Base-by-base conservation (phyloP, 2,888 invertebrate species). In the Andrena trimmerana region DNA sequence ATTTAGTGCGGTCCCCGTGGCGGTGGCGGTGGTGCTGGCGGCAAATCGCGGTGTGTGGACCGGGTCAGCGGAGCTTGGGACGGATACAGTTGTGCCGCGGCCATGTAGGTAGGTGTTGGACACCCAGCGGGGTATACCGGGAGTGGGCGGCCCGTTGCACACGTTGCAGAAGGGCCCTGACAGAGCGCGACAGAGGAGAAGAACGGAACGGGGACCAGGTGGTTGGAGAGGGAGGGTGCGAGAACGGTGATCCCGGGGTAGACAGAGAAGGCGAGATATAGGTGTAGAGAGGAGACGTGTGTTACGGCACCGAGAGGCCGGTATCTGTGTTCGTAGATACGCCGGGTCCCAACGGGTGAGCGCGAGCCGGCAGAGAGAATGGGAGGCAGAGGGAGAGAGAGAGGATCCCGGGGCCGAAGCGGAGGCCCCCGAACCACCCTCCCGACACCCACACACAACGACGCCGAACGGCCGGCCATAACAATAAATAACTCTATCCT, bases 401-500 rank as follows among this genome's bases (percentile, higher is more conserved):
- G 81, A 84, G 85, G 83, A 82, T 83, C 78, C 82, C 54, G 54
- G 54, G 85, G 81, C 85, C 86, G 83, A 81, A 88, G 87, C 88
- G 86, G 88, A 89, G 90, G 87, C 88, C 69, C 87, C 80, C 82
- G 67, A 85, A 67, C 91, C 42, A 42, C 57, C 90, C 89, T 81
- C 74, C 82, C 86, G 90, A 92, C 92, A 92, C 92, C 92, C 92
- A 92, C 92, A 91, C 92, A 91, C 90, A 89, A 89, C 89, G 90
- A 90, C 83, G 83, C 57, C 85, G 85, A 86, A 88, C 90, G 89
- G 89, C 84, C 90, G 91, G 91, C 93, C 91, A 93, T 93, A 93
- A 93, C 93, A 92, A 93, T 93, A 93, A 93, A 93, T 93, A 93
- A 93, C 92, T 92, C 91, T 91, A 92, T 92, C 92, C 92, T 92